Conservation (phyloP, 2,888 invertebrate species). For the Caenorhabditis imperialis region DNA sequence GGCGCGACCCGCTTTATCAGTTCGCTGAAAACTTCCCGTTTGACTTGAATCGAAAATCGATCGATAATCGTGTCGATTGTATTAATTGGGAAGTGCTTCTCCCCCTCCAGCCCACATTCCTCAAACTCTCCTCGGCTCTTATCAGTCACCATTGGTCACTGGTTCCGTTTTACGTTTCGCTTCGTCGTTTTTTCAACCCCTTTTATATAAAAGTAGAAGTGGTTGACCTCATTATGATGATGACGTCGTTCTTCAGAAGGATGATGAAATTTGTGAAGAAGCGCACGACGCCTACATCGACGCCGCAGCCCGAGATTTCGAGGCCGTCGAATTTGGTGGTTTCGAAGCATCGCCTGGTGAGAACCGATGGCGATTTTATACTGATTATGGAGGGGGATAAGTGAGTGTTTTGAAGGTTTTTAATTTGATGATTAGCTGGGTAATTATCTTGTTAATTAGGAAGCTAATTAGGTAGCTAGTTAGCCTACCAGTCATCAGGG, state of each 20-base stretch:
- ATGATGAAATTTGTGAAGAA: conserved; percentile 19
- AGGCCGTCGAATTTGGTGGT: conserved; percentile 28
- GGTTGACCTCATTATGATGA: conserved; percentile 3
- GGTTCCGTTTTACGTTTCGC: conserved; percentile 23
- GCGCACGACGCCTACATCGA: conserved; percentile 25
- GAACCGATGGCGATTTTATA: conserved; percentile 30
- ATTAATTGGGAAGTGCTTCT: too few relatives aligned
- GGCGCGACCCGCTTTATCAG: too few relatives aligned
- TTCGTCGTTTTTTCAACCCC: background rate
- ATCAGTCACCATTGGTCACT: conserved; percentile 27
- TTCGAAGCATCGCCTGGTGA: conserved; percentile 31
- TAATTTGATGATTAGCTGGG: too few relatives aligned
- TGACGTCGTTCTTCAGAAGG: conserved; percentile 20
- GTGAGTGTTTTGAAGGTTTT: conserved; percentile 22
- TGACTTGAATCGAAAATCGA: too few relatives aligned
- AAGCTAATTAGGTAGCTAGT: too few relatives aligned
- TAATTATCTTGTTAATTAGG: too few relatives aligned
- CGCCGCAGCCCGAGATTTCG: conserved; percentile 27
- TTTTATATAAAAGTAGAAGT: too few relatives aligned
- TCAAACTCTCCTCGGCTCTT: conserved; percentile 1
- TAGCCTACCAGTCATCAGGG: too few relatives aligned
- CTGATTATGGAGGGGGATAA: conserved; percentile 32
- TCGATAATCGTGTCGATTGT: too few relatives aligned
- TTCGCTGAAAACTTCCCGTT: too few relatives aligned
- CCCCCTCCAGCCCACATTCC: background rate